Base-by-base conservation (phyloP, 2,888 invertebrate species). In the Cylindroiulus punctatus region DNA sequence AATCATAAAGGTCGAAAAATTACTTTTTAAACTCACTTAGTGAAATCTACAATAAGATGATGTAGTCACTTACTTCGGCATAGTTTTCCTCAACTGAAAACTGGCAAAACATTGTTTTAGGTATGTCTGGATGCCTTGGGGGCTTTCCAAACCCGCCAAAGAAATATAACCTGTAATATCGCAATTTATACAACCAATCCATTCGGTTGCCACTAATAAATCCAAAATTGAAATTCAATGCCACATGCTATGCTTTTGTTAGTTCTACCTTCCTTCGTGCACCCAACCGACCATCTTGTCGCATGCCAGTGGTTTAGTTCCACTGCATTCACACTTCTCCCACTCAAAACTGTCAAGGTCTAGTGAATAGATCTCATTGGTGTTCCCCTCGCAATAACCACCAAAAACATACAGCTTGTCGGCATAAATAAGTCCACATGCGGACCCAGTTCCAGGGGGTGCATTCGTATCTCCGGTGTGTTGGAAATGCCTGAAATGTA, bases 371-470 rank as follows among this genome's bases (percentile, higher is more conserved):
- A 91, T 87, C 3, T 87, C 87, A 87, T 90, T 90, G 5, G 88
- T 89, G 22, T 26, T 76, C 12, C 22, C 87, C n/a, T 88, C 87
- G 83, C 86, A 76, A 81, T 88, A 89, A 12, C 91, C 91, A 85
- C 90, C 90, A 88, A 91, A 89, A 19, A 91, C 86, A 87, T 90
- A 91, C 76, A 90, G 87, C 85, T 88, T 85, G 26, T 89, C 88
- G 42, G 89, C 88, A 14, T 90, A 65, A 5, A 90, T 85, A 85
- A 89, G 89, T 26, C 89, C 90, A 22, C 89, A 88, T 1, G 90
- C 89, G 0, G 91, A 91, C 17, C 91, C 90, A 8, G 89, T 89
- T 7, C 89, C 90, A 5, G 88, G 87, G 26, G 91, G 91, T n/a
- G 87, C 47, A 7, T 88, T 84, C 0, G 89, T 90, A 1, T 17